Base-by-base conservation (phyloP, 2,113 vertebrate species). In the Atrichornis clamosus region DNA sequence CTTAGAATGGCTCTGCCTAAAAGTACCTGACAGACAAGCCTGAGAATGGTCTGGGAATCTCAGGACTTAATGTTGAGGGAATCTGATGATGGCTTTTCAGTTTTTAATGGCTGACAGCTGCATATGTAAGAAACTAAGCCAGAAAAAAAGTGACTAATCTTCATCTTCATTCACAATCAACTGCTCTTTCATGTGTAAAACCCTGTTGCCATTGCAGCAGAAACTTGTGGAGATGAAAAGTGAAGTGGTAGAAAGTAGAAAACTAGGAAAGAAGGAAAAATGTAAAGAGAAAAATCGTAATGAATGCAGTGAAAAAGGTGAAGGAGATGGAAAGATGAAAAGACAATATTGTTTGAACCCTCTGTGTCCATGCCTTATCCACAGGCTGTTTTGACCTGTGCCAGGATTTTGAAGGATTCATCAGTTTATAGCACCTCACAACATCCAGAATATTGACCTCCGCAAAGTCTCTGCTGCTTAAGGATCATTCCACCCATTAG, bases 71-170 rank as follows among this genome's bases (percentile, higher is more conserved):
- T 77, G 55, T 4, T 87, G 94, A 83, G 63, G 35, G 33, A 93
- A 35, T 58, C 41, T 79, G 74, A 81, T 69, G 69, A 81, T 4
- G 6, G 67, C 81, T 81, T 56, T 35, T 90, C 75, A 88, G 58
- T 32, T 93, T 90, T 87, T 88, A 81, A 86, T 3, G 7, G 47
- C 67, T 93, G 84, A 90, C 89, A 94, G 75, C 39, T 89, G 75
- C 64, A 50, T 8, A 32, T 42, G 39, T 77, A 85, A 94, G 75
- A 94, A 93, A 44, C 27, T 74, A 46, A 93, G 33, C 27, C 63
- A 85, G 67, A 53, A 94, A 96, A 94, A 95, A 88, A 70, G 9
- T 10, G 19, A 85, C 63, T 95, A 65, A 89, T 93, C 70, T 73
- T 62, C 62, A 59, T 39, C 39, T 80, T 75, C 39, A 79, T 94